Evolutionary conservation across 2,113 vertebrate genomes (phyloP), one percentile per base, ranked within the genome.

Genomic region (Aramus guarauna): DNA sequence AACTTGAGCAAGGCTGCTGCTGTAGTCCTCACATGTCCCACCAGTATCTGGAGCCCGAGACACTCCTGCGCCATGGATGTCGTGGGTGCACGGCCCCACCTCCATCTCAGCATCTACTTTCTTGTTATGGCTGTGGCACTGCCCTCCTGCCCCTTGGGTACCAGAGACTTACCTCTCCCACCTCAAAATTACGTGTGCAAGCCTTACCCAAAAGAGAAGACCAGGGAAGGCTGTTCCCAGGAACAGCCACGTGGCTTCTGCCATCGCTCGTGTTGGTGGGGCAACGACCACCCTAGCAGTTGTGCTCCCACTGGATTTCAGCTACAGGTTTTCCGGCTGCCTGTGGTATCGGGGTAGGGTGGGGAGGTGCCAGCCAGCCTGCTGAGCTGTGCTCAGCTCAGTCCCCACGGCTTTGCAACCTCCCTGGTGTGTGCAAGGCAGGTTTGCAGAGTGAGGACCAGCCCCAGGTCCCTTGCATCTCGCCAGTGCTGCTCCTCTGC

Each of bases 181-280:
- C 60, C 53, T 47, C 77, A 62, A 67, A 81, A 89, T 6, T 48
- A 47, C 6, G 1, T 2, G 20, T 55, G 15, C 8, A 39, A 74
- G 43, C 32, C 63, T 55, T 58, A n/a, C 73, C 43, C 32, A 20
- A 21, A 59, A 11, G 47, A 26, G 15, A 67, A 56, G 39, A 68
- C 32, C 53, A 21, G 18, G 41, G 22, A 45, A 12, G 39, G 34
- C 19, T 39, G 3, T n/a, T 39, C 34, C 62, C n/a, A 50, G 62
- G 37, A 47, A 22, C 0, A 1, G 27, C 23, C 3, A 0, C 4
- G 14, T 0, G 0, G 15, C 14, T 43, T 39, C 55, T 56, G 64
- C 69, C 50, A 2, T 20, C 0, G 0, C 39, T 59, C 10, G 1
- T 2, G 0, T 24, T 2, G 1, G 0, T 2, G 9, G 53, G 17